Conservation (phyloP, 1,140 invertebrate genomes). For the Galendromus occidentalis region DNA sequence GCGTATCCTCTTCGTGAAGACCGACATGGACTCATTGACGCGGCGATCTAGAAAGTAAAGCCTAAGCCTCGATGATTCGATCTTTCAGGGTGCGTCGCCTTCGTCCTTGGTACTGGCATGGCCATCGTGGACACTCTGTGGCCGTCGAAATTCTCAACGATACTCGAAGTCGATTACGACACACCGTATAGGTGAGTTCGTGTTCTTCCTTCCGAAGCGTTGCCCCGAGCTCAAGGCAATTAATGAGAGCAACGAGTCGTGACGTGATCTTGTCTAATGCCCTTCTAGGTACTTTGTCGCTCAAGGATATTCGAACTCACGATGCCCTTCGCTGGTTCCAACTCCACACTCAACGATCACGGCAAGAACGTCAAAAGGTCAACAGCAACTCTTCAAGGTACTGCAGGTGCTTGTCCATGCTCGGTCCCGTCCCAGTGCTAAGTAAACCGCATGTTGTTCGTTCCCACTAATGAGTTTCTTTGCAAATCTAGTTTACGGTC, state of each 20-base stretch:
- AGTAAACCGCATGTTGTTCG: too few relatives aligned
- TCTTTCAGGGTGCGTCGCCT: slow-evolving; percentile 46
- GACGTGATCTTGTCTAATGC: background rate
- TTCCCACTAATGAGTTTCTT: too few relatives aligned
- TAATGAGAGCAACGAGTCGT: background rate
- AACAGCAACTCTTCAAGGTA: slow-evolving; percentile 11
- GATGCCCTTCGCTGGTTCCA: background rate
- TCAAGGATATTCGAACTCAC: slow-evolving; percentile 1
- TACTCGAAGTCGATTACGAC: slow-evolving; percentile 78
- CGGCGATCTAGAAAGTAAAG: too few relatives aligned
- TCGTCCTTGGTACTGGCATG: slow-evolving; percentile 50
- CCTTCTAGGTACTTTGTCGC: background rate
- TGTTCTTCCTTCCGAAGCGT: too few relatives aligned
- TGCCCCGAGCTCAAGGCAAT: background rate
- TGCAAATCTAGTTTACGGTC: too few relatives aligned
- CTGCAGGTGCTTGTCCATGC: background rate
- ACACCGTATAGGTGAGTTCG: slow-evolving; percentile 44
- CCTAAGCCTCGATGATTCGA: background rate
- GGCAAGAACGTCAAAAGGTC: background rate
- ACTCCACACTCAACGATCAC: slow-evolving; percentile 7
- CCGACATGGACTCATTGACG: background rate
- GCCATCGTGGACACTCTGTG: slow-evolving; percentile 60
- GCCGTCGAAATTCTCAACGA: slow-evolving; percentile 73
- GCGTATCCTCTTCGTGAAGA: too few relatives aligned
- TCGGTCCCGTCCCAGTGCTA: too few relatives aligned